These are phyloP conservation scores for Corella eumyota DNA, from an alignment of 23 tunicate genomes.

Conservation along the genomic window DNA sequence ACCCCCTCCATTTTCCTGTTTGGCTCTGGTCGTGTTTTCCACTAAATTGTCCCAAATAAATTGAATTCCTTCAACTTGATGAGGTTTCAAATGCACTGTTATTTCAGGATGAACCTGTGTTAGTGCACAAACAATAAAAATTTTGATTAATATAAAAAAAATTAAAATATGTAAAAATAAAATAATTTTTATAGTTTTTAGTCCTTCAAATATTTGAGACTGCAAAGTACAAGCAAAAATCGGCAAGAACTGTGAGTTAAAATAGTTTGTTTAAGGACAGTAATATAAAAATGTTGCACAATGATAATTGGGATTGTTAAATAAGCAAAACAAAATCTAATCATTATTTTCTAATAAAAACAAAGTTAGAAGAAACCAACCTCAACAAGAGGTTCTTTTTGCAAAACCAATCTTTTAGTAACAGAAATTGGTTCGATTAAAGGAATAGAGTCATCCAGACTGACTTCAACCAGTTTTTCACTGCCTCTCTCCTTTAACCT, in stretches of 20 bases:
- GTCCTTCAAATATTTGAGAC: too few relatives aligned
- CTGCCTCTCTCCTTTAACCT: constrained; percentile 35
- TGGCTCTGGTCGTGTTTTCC: constrained; percentile 17
- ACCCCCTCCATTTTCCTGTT: constrained; percentile 22
- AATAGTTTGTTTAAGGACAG: too few relatives aligned
- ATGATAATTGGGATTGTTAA: too few relatives aligned
- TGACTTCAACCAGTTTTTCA: constrained; percentile 37
- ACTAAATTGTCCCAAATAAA: constrained; percentile 83
- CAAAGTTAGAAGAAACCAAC: constrained; percentile 18
- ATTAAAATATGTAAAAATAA: not conserved
- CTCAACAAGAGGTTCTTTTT: constrained; percentile 78
- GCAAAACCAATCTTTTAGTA: constrained; percentile 43
- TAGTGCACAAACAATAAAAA: not conserved
- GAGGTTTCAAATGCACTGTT: constrained; percentile 58
- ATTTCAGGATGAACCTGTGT: constrained; percentile 49
- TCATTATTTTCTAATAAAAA: too few relatives aligned
- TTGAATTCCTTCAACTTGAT: constrained; percentile 90
- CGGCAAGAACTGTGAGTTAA: too few relatives aligned
- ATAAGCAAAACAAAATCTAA: too few relatives aligned
- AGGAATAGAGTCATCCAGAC: constrained; percentile 13
- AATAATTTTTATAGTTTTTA: not conserved
- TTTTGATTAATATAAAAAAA: too few relatives aligned
- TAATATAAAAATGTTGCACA: too few relatives aligned
- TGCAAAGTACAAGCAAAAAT: too few relatives aligned
- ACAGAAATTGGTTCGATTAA: constrained; percentile 6